These are phyloP conservation scores for Poecilia wingei DNA, from an alignment of 2,797 vertebrate genomes.

Conservation along the genomic window DNA sequence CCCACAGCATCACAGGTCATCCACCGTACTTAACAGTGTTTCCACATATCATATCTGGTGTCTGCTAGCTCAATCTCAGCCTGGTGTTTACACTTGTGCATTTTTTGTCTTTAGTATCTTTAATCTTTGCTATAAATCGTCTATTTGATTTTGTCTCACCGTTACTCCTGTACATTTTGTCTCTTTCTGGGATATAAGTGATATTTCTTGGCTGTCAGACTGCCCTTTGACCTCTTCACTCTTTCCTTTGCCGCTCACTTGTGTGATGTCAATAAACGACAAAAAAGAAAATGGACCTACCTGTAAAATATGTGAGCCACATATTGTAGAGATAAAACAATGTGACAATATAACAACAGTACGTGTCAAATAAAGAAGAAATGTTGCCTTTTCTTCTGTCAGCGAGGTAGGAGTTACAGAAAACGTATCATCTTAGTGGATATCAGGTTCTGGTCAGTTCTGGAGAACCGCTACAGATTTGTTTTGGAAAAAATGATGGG, in stretches of 20 bases:
- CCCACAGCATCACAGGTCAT: neutral
- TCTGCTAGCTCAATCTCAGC: neutral
- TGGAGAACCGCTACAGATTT: neutral
- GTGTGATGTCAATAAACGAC: neutral
- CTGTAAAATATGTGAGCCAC: neutral
- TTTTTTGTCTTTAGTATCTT: neutral
- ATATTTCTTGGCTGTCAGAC: neutral
- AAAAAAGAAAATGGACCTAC: neutral
- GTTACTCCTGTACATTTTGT: neutral
- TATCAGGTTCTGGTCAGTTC: neutral
- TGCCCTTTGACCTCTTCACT: neutral
- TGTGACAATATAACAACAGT: neutral
- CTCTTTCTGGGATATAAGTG: neutral
- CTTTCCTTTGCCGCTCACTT: neutral
- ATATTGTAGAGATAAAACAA: neutral
- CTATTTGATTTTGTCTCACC: neutral
- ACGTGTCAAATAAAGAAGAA: neutral
- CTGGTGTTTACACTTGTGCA: neutral
- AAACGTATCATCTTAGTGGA: neutral
- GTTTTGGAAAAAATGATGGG: neutral
- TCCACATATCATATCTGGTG: neutral
- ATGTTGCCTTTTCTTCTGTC: neutral
- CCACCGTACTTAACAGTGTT: neutral
- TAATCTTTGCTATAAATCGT: neutral
- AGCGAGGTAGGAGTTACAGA: neutral